Evolutionary conservation across 2,113 vertebrate genomes (phyloP), one percentile per base, ranked within the genome.

Genomic region (Saccopteryx leptura): DNA sequence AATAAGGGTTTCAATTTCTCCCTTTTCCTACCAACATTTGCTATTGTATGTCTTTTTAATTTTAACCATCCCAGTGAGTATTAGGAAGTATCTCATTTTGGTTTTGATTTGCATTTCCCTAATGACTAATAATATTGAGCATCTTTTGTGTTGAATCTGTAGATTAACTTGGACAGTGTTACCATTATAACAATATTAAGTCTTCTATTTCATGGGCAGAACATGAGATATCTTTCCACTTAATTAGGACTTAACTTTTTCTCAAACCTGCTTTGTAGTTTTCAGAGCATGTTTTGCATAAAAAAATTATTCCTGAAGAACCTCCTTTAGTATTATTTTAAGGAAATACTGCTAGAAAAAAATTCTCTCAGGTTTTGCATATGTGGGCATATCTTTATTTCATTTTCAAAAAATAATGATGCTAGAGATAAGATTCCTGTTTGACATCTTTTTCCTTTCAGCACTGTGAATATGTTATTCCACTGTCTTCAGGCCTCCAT

Each of bases 381-480:
- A 79, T 74, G n/a, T 88, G 23, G 24, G 39, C 58, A 54, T 66
- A 28, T 75, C 79, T 94, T 90, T 89, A 90, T 87, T 72, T 94
- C 26, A 76, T 63, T 66, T 96, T 79, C 72, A 46, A 83, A 88
- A 94, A 76, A 80, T 4, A 15, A 33, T 94, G 92, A 88, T 88
- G 63, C 14, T 74, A 31, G 19, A 46, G 56, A 68, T 39, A 46
- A 79, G 33, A 80, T 86, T 87, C n/a, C 80, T 71, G 18, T 10
- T 21, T 85, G 81, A 84, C 3, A 33, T 50, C 19, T 56, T 84
- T 78, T 83, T 88, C 39, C 84, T 93, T 90, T 84, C 4, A 83
- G 39, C 18, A 71, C 11, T 90, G 89, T 90, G 46, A 94, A 31
- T 80, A 61, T 31, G 17, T 46, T 39, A 63, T 39, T 33, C 19